Conservation (phyloP, 2,113 vertebrate species). For the Chaetodon trifascialis region DNA sequence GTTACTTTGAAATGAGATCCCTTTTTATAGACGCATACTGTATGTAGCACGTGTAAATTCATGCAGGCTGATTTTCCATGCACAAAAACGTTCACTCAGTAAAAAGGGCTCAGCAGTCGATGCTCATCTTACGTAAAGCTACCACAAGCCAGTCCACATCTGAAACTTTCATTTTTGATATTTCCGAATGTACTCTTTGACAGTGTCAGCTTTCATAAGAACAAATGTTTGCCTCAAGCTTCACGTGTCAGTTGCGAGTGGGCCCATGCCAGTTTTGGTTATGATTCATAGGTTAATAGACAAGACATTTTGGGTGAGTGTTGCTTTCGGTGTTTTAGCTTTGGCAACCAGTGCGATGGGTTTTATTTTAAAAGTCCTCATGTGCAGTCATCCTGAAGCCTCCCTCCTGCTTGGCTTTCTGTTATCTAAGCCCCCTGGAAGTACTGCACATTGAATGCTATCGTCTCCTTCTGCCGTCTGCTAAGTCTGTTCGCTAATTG, state of each 20-base stretch:
- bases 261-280: slow-evolving; percentile 70
- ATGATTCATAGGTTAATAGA: slow-evolving; percentile 83
- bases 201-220: slow-evolving; percentile 72
- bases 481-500: slow-evolving; percentile 20
- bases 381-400: slow-evolving; percentile 68
- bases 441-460: slow-evolving; percentile 34
- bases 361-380: slow-evolving; percentile 72
- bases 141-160: slow-evolving; percentile 29
- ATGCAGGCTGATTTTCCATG: slow-evolving; percentile 24
- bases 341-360: slow-evolving; percentile 64
- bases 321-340: slow-evolving; percentile 74
- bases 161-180: slow-evolving; percentile 53
- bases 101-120: background rate
- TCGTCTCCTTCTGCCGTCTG: slow-evolving; percentile 47
- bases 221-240: slow-evolving; percentile 71
- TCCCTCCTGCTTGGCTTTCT: slow-evolving; percentile 50
- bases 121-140: slow-evolving; percentile 28
- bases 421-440: slow-evolving; percentile 63
- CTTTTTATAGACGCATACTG: slow-evolving; percentile 42
- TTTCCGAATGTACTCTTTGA: slow-evolving; percentile 52
- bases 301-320: slow-evolving; percentile 73
- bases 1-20: slow-evolving; percentile 32
- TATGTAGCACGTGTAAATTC: slow-evolving; percentile 22
- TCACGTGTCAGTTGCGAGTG: slow-evolving; percentile 72
- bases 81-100: slow-evolving; percentile 1